Evolutionary conservation across 2,113 vertebrate genomes (phyloP).

Genomic region (Strix aluco): DNA sequence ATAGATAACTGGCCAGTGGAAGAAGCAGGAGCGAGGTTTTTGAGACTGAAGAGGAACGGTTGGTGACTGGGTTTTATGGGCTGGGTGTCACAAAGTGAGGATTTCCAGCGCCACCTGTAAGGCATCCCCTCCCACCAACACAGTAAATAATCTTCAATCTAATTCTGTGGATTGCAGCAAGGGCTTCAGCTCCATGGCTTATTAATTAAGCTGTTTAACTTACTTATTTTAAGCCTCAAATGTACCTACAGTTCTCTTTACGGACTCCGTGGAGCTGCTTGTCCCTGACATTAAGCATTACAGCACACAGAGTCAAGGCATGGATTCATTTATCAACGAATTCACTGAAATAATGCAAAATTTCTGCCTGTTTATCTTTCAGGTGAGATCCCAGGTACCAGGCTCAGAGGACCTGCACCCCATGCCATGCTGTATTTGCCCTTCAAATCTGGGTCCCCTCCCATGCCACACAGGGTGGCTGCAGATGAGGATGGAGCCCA

Average conservation of each 20-base stretch:
- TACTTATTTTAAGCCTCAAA: neutral
- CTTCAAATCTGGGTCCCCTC: neutral
- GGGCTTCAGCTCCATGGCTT: neutral
- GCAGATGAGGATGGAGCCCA: accelerated
- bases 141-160: neutral
- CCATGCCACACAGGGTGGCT: accelerated
- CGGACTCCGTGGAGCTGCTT: neutral
- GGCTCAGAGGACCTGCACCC: neutral
- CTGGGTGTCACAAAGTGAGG: neutral
- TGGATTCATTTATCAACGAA: accelerated
- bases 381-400: neutral
- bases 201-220: constrained; percentile 10
- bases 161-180: neutral
- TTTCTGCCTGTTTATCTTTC: neutral
- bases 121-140: neutral
- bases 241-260: neutral
- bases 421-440: accelerated
- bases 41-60: neutral
- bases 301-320: neutral
- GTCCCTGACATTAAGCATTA: neutral
- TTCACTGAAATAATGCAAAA: neutral
- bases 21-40: neutral
- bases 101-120: neutral
- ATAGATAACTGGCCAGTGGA: neutral
- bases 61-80: neutral